phyloP scores from a whole-genome alignment of 2,888 invertebrate genomes.

The Tanypteryx hageni region DNA sequence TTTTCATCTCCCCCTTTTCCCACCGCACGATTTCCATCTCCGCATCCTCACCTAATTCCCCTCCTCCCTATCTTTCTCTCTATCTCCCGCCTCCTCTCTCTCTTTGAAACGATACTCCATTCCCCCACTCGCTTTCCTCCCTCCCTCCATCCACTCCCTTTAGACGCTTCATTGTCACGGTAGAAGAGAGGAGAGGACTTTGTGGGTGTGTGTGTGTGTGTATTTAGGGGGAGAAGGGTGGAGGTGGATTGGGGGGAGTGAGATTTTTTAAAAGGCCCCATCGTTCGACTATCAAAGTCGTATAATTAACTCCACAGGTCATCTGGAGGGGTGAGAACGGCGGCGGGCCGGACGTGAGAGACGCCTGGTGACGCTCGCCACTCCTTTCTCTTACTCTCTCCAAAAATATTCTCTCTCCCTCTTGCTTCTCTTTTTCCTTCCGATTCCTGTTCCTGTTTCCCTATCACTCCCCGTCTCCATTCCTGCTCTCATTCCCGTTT shows the following conservation, averaged over 20 bases:
- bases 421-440: too few species aligned
- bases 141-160: not conserved
- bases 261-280: conserved; percentile 23
- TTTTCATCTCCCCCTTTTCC: not conserved
- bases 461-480: too few species aligned
- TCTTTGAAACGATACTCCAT: too few species aligned
- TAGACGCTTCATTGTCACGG: not conserved
- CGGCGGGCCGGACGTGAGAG: not conserved
- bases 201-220: not conserved
- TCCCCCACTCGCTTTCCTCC: not conserved
- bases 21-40: not conserved
- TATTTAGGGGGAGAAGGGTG: too few species aligned
- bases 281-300: conserved; percentile 26
- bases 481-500: too few species aligned
- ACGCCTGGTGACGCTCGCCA: not conserved
- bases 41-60: not conserved
- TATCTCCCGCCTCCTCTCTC: not conserved
- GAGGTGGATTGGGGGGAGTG: not conserved
- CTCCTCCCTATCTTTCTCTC: not conserved
- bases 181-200: not conserved
- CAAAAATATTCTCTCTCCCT: too few species aligned
- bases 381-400: too few species aligned
- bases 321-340: conserved; percentile 21
- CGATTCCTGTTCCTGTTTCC: too few species aligned
- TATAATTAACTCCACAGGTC: conserved; percentile 57